Percentiles rank a stretch among this genome's conserved stretches.
These are phyloP conservation scores for Metellina segmentata DNA, from an alignment of 2,888 invertebrate genomes.

Conservation along the genomic window DNA sequence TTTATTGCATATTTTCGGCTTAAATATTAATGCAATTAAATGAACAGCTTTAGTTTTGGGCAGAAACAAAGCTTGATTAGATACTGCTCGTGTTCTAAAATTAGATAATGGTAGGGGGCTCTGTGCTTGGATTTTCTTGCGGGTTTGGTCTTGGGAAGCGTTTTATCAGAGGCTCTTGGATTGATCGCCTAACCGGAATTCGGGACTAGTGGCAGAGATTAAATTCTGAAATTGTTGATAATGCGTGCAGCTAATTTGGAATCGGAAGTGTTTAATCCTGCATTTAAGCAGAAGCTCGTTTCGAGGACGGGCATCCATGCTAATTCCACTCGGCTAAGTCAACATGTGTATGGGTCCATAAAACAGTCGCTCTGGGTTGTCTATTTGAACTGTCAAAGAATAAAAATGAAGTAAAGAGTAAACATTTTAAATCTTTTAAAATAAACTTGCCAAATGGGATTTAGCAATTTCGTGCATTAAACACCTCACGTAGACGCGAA, in stretches of 20 bases:
- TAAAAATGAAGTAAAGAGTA: too few species aligned
- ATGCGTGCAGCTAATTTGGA: neutral
- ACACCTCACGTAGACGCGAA: too few species aligned
- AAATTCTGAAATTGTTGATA: neutral
- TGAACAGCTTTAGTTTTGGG: constrained; percentile 25
- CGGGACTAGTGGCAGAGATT: neutral
- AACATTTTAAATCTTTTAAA: too few species aligned
- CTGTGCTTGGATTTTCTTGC: constrained; percentile 19
- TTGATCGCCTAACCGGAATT: neutral
- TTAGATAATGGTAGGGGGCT: constrained; percentile 23
- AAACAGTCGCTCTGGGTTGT: neutral
- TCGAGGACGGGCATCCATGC: neutral
- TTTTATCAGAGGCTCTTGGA: neutral
- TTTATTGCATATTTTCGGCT: constrained; percentile 57
- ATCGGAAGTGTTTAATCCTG: neutral
- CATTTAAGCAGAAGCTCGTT: neutral
- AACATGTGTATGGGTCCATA: neutral
- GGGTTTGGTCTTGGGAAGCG: neutral
- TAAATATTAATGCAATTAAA: constrained; percentile 52
- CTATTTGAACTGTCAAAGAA: neutral
- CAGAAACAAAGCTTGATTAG: constrained; percentile 40
- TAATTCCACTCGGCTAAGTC: neutral
- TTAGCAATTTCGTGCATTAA: too few species aligned
- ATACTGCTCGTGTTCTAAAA: constrained; percentile 17
- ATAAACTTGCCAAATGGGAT: too few species aligned